phyloP scores from a whole-genome alignment of 2,797 vertebrate species.

The Diplodus puntazzo region DNA sequence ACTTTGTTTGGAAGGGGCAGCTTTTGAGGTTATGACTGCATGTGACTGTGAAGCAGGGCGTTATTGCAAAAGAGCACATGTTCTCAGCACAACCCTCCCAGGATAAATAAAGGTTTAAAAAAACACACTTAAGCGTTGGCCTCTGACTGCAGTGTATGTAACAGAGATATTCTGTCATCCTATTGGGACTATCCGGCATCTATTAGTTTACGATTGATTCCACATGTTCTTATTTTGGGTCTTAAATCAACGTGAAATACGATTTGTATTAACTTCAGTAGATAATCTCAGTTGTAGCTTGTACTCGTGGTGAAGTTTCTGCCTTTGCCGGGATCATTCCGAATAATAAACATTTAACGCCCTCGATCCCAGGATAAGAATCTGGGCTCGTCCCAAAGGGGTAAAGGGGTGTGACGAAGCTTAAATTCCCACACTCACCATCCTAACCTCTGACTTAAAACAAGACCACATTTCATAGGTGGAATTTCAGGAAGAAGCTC shows the following conservation, averaged over 20 bases:
- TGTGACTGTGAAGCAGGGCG: conserved; percentile 44
- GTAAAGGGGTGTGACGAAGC: conserved; percentile 30
- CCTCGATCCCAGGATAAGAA: conserved; percentile 7
- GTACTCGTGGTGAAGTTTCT: conserved; percentile 14
- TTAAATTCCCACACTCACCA: conserved; percentile 45
- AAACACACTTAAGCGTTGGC: conserved; percentile 38
- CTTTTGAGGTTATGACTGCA: conserved; percentile 35
- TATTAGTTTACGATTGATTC: conserved; percentile 54
- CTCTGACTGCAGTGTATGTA: conserved; percentile 41
- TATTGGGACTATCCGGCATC: conserved; percentile 43
- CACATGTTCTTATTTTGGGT: conserved; percentile 43
- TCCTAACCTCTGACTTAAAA: conserved; percentile 59
- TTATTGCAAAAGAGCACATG: conserved; percentile 53
- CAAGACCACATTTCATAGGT: conserved; percentile 54
- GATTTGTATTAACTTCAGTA: conserved; percentile 34
- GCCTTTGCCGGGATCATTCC: conserved; percentile 17
- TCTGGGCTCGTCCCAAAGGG: conserved; percentile 20
- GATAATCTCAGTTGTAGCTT: background rate
- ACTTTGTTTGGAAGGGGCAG: conserved; percentile 38
- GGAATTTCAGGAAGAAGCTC: conserved; percentile 76
- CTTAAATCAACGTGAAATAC: conserved; percentile 52
- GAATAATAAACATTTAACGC: conserved; percentile 39
- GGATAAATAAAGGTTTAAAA: conserved; percentile 58
- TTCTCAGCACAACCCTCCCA: conserved; percentile 44
- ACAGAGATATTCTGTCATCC: conserved; percentile 38